Percentiles rank a stretch among this genome's conserved stretches.
Conservation (phyloP, 1,140 invertebrate species). For the Limonius californicus region DNA sequence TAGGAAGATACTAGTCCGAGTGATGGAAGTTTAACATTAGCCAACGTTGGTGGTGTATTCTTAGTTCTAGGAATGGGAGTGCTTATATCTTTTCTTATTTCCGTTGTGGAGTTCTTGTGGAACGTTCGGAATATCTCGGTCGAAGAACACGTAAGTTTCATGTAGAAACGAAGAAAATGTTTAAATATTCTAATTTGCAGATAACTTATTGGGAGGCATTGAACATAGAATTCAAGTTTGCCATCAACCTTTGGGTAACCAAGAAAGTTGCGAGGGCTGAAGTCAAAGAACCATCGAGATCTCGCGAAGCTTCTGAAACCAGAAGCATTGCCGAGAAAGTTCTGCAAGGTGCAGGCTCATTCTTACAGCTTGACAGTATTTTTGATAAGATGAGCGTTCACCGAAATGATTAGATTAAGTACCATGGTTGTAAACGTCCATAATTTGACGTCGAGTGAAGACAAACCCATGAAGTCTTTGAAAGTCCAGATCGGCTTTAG, state of each 20-base stretch:
- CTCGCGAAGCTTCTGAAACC: slow-evolving; percentile 8
- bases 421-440: too few species aligned
- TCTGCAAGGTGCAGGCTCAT: slow-evolving; percentile 14
- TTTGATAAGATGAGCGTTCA: slow-evolving; percentile 8
- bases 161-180: too few species aligned
- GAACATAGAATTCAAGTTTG: slow-evolving; percentile 60
- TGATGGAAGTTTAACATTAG: slow-evolving; percentile 47
- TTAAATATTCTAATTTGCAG: too few species aligned
- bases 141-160: slow-evolving; percentile 62
- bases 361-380: slow-evolving; percentile 12
- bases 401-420: slow-evolving; percentile 4
- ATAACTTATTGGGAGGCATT: slow-evolving; percentile 60
- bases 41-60: slow-evolving; percentile 90
- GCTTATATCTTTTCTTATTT: slow-evolving; percentile 60
- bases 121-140: slow-evolving; percentile 73
- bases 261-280: slow-evolving; percentile 48
- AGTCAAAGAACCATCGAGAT: not conserved
- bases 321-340: slow-evolving; percentile 16
- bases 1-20: not conserved
- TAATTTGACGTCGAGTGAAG: too few species aligned
- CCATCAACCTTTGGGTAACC: slow-evolving; percentile 59
- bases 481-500: too few species aligned
- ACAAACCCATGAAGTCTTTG: too few species aligned
- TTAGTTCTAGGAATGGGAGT: slow-evolving; percentile 75
- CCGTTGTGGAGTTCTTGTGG: slow-evolving; percentile 76